Evolutionary conservation across 2,888 invertebrate species (phyloP), one percentile per base, ranked within the genome.

Genomic region (Ametastegia equiseti): DNA sequence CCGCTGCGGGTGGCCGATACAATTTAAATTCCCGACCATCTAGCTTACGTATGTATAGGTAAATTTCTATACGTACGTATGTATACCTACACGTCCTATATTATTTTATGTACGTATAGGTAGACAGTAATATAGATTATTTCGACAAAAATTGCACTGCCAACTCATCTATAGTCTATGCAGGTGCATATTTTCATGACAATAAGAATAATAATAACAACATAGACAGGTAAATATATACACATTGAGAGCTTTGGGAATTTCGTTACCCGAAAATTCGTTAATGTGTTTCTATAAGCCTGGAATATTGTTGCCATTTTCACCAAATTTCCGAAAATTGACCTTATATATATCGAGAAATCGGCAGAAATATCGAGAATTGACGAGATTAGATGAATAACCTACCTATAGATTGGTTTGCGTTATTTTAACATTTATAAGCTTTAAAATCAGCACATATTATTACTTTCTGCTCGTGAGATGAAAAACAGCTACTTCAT

Each of bases 1-100:
- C 77, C 60, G 30, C 78, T 36, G 60, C 78, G 33, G 15, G 42
- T 77, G 13, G 15, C 54, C 54, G 60, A 42, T 42, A 15, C 60
- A 63, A 78, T 78, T 78, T 78, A 63, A 78, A 78, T 78, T 60
- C 27, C 15, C 60, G 5, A n/a, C 30, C 30, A 30, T 30, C 30
- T 15, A 27, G 13, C 15, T 19, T 11, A 42, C 33, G 33, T 36
- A 69, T 69, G 23, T 23, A 54, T 33, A n/a, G n/a, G n/a, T n/a
- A n/a, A n/a, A n/a, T n/a, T n/a, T n/a, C n/a, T n/a, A 23, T 23
- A 54, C 9, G 50, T 23, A 54, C 19, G 23, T n/a, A 54, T 23
- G 1, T 63, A 13, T 23, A 4, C 54, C 54, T 1, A 15, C 42
- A 9, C 42, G 5, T 42, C 42, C 42, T 9, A 54, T n/a, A n/a